Evolutionary conservation across 2,113 vertebrate species (phyloP).

Genomic region (Formicarius rufipectus): DNA sequence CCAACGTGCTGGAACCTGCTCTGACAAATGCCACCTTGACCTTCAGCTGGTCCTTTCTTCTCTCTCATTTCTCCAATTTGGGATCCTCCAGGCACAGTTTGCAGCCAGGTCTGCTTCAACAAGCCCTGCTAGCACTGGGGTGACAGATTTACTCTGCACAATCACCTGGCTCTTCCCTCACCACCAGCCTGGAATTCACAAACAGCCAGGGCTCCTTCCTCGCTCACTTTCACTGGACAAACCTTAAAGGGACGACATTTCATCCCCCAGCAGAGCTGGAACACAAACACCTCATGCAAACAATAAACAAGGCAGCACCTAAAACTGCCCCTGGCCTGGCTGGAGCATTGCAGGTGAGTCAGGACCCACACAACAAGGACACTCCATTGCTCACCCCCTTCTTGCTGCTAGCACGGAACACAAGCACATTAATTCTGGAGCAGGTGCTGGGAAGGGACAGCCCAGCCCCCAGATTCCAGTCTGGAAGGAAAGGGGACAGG

Average conservation of each 20-base stretch:
- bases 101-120: not conserved
- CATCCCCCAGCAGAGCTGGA: not conserved
- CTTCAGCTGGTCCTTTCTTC: not conserved
- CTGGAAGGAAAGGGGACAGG: not conserved
- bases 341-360: not conserved
- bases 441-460: not conserved
- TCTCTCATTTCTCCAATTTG: not conserved
- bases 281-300: not conserved
- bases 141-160: conserved; percentile 41
- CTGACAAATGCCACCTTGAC: accelerated
- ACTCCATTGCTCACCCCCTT: not conserved
- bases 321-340: not conserved
- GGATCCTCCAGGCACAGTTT: not conserved
- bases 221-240: not conserved
- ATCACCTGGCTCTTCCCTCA: not conserved
- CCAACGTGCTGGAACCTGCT: not conserved
- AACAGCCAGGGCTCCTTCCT: not conserved
- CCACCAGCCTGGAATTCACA: conserved; percentile 7
- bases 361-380: not conserved
- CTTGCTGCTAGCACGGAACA: not conserved
- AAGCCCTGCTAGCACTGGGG: not conserved
- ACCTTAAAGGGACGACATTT: not conserved
- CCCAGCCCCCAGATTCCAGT: not conserved
- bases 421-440: not conserved
- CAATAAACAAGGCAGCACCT: not conserved